Evolutionary conservation across 2,797 vertebrate genomes (phyloP), one percentile per base, ranked within the genome.

Genomic region (Xerus rutilus): DNA sequence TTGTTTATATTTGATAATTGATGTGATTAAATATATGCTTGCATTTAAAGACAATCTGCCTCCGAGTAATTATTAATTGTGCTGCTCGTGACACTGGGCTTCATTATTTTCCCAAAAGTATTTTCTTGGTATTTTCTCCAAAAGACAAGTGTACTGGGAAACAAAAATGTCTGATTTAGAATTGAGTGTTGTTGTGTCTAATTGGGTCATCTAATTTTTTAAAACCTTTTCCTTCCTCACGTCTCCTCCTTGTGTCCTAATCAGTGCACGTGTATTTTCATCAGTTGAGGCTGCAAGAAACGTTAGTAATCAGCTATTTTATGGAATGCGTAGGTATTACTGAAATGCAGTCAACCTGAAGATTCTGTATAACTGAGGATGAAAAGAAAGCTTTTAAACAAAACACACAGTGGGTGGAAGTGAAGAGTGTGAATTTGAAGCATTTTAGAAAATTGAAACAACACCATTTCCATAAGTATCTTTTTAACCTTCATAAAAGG

Each of bases 401-500:
- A 89, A 88, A 21, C 32, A 54, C 72, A n/a, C 14, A 57, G 14
- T 72, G 47, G 49, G 9, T 64, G 35, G 14, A 13, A 43, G 20
- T 70, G 65, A 86, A 74, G 2, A 78, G 5, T 12, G 39, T 11
- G 49, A 86, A 39, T 81, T 49, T 5, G n/a, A 95, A 97, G 62
- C 78, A 77, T 72, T 64, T 69, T 73, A 73, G 69, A 77, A 62
- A 70, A 94, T 62, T 4, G 15, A 86, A 90, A 65, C 30, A 81
- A 81, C 30, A 57, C 65, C 35, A 76, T 86, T 86, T 73, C 30
- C 65, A 67, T 64, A 89, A 89, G 69, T 78, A 78, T 43, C 76
- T 84, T 90, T 89, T 87, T 94, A 86, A 70, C 45, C 82, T 95
- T 97, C 65, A 69, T 45, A 92, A 64, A 83, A 72, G 43, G 83